Conservation (phyloP, 1,140 invertebrate genomes). For the Monochamus saltuarius region DNA sequence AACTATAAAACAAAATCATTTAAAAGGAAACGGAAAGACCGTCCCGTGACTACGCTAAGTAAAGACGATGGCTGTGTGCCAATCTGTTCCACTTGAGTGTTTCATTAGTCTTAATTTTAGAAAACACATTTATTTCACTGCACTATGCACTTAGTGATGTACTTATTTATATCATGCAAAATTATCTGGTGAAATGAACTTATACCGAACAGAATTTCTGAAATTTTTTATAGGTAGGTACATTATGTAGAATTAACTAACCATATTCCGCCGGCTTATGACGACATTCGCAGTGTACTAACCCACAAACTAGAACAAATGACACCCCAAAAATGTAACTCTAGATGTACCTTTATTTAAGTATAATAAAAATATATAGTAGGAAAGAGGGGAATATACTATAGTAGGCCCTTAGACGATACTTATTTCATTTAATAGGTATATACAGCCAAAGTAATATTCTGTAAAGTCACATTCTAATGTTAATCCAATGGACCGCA, state of each 20-base stretch:
- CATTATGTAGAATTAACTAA: not conserved
- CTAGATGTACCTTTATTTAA: slow-evolving; percentile 26
- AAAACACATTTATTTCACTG: no score
- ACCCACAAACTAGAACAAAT: slow-evolving; percentile 28
- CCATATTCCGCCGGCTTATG: not conserved
- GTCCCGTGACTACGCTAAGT: slow-evolving; percentile 2
- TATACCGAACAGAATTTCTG: not conserved
- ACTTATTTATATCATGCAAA: no score
- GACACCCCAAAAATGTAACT: slow-evolving; percentile 25
- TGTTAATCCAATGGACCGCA: no score
- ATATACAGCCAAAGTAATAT: no score
- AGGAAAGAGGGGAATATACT: slow-evolving; percentile 25
- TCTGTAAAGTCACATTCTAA: no score
- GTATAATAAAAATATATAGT: slow-evolving; percentile 28
- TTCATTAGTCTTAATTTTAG: no score
- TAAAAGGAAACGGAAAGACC: no score
- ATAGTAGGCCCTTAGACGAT: not conserved
- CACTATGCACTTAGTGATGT: no score
- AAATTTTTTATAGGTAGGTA: no score
- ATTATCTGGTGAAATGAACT: no score
- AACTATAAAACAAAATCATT: slow-evolving; percentile 18
- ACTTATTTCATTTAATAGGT: no score
- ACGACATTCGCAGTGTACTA: slow-evolving; percentile 10
- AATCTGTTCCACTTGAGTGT: slow-evolving; percentile 12
- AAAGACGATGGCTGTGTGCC: slow-evolving; percentile 28